phyloP scores from a whole-genome alignment of 2,888 invertebrate genomes.

The Oscheius sp. region DNA sequence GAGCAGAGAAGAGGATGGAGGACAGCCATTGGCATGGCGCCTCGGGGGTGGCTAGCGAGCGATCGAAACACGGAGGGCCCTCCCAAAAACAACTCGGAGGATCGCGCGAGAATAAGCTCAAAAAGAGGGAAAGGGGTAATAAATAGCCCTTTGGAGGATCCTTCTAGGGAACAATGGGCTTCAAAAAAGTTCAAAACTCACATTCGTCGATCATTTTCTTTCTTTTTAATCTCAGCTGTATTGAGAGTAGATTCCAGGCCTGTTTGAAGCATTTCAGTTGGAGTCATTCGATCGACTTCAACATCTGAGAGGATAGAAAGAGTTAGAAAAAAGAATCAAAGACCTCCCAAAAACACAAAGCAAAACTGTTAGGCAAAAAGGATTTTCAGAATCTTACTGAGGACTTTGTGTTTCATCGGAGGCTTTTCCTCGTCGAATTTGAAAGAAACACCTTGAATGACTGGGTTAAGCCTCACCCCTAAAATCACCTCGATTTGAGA shows the following conservation, averaged over 20 bases:
- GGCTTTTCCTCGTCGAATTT: slow-evolving; percentile 22
- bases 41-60: slow-evolving; percentile 12
- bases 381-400: slow-evolving; percentile 5
- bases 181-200: background rate
- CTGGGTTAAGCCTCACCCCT: no score
- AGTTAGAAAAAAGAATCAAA: background rate
- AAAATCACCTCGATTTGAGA: background rate
- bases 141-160: background rate
- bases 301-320: no score
- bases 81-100: slow-evolving; percentile 25
- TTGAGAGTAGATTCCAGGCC: slow-evolving; percentile 22
- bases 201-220: no score
- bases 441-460: no score
- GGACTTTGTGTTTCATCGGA: slow-evolving; percentile 9
- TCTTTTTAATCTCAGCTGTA: slow-evolving; percentile 27
- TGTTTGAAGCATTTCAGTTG: slow-evolving; percentile 26
- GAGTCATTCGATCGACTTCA: slow-evolving; percentile 21
- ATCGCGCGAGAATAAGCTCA: background rate
- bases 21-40: slow-evolving; percentile 10
- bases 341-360: slow-evolving; percentile 12
- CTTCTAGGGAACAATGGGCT: background rate
- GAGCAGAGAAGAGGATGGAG: slow-evolving; percentile 17
- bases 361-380: background rate
- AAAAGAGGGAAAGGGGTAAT: background rate
- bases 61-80: slow-evolving; percentile 21